Evolutionary conservation across 2,888 invertebrate genomes (phyloP).

Genomic region (Eupithecia subfuscata): DNA sequence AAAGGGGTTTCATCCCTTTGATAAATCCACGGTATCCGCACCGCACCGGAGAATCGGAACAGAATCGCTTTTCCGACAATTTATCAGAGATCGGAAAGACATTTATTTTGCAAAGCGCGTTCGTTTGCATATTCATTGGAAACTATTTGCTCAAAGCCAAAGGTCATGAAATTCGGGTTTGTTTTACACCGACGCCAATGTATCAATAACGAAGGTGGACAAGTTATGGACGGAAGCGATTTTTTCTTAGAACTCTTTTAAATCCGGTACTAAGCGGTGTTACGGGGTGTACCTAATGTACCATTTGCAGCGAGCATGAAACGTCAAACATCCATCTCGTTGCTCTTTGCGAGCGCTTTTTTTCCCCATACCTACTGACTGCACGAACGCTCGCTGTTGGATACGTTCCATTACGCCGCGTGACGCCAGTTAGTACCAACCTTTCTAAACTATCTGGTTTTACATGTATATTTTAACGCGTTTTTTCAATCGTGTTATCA

Average conservation of each 20-base stretch:
- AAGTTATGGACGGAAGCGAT: constrained; percentile 9
- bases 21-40: neutral
- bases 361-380: too few relatives aligned
- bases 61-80: constrained; percentile 1
- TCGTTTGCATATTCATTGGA: constrained; percentile 33
- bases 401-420: too few relatives aligned
- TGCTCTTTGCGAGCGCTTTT: too few relatives aligned
- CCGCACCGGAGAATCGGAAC: neutral
- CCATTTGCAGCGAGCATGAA: too few relatives aligned
- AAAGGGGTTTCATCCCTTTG: neutral
- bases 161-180: constrained; percentile 32
- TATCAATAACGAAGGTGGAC: constrained; percentile 39
- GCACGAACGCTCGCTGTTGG: too few relatives aligned
- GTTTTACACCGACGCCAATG: constrained; percentile 35
- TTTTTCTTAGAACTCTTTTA: neutral
- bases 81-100: constrained; percentile 7
- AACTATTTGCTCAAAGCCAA: constrained; percentile 37
- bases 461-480: too few relatives aligned
- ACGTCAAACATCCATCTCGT: too few relatives aligned
- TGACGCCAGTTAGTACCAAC: too few relatives aligned
- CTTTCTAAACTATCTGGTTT: too few relatives aligned
- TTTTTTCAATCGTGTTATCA: too few relatives aligned
- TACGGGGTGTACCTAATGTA: too few relatives aligned
- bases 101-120: constrained; percentile 7
- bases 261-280: too few relatives aligned